These are phyloP conservation scores for Odontothrips loti DNA, from an alignment of 2,888 invertebrate genomes.

Conservation along the genomic window DNA sequence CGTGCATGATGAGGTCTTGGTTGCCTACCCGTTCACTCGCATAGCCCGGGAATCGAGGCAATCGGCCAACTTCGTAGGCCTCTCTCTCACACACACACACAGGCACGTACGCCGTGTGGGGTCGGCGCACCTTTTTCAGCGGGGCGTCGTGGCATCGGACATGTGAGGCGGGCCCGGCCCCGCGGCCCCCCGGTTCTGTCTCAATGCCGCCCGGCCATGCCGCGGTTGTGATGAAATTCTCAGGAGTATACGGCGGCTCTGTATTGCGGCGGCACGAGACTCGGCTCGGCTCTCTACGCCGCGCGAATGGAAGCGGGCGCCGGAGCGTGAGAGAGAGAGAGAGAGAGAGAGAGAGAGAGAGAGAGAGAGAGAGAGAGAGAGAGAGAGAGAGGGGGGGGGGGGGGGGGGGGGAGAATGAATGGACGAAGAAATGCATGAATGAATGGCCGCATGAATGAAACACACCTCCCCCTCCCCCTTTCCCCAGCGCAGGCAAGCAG, in stretches of 20 bases:
- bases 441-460: slow-evolving; percentile 14
- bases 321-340: neutral
- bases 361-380: neutral
- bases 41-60: no score
- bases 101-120: no score
- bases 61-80: no score
- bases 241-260: neutral
- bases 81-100: no score
- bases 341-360: neutral
- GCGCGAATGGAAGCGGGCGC: slow-evolving; percentile 31
- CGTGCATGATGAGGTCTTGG: no score
- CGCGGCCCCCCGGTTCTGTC: slow-evolving; percentile 29
- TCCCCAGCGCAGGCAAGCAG: neutral
- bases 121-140: no score
- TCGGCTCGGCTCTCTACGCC: slow-evolving; percentile 32
- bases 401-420: neutral
- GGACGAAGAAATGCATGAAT: neutral
- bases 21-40: no score
- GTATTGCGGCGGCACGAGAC: neutral
- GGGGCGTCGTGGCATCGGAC: no score
- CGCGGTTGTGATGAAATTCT: neutral
- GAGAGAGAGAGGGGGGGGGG: neutral
- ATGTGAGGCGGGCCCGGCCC: slow-evolving; percentile 34
- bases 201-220: slow-evolving; percentile 20
- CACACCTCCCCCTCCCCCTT: neutral